Base-by-base conservation (phyloP, 2,797 vertebrate species). In the Eulemur mongoz region DNA sequence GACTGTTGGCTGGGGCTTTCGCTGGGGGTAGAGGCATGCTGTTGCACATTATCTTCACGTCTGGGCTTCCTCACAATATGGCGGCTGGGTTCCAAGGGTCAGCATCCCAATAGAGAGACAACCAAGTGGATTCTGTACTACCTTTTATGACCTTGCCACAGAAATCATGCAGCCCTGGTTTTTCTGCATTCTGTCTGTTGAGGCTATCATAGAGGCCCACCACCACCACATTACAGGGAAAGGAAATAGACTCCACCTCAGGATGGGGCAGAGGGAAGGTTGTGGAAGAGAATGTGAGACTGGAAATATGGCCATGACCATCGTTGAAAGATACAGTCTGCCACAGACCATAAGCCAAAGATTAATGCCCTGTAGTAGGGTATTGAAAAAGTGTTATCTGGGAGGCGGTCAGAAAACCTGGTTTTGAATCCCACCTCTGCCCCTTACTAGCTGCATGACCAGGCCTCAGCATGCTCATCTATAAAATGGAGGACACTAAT, bases 11-110 rank as follows among this genome's bases (percentile, higher is more conserved):
- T 61, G 52, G 52, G 27, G 20, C 9, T 65, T 40, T 69, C 32
- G 40, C 63, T 72, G n/a, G 75, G 32, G 32, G 7, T 11, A 4
- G 20, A 35, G 10, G 20, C 54, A 2, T 22, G 1, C 43, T 45
- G 5, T 25, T 27, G 17, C 18, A 23, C 10, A 0, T 3, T 9
- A 1, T 61, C 32, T 83, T 32, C 43, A 0, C 3, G 20, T 17
- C 12, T 40, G 43, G 14, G 20, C 52, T 83, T 88, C 89, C 75
- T 84, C 15, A 32, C 87, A 87, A 0, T 23, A 43, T 50, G 81
- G 59, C 3, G 0, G 9, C 83, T 40, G 38, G 15, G 4, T 48
- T 82, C 38, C 35, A 40, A 38, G 48, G 30, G 10, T 18, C 12
- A 32, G 0, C 15, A 5, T 80, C 48, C 32, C 0, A 5, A 18